Evolutionary conservation across 2,888 invertebrate species (phyloP).

Genomic region (Trichopria drosophilae): DNA sequence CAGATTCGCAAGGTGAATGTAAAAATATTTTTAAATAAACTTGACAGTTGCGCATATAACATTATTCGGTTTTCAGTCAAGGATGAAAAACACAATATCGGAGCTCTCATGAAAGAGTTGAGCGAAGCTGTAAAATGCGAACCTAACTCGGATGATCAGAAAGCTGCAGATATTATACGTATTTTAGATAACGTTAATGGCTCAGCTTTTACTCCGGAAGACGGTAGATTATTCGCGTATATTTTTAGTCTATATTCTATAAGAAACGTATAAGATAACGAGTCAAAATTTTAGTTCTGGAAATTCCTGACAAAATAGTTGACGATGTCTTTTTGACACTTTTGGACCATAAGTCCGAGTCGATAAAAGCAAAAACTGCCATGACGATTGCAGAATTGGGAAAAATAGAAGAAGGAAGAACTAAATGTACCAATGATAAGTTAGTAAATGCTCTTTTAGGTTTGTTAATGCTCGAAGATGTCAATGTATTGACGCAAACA

Average conservation of each 20-base stretch:
- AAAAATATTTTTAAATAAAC: no score
- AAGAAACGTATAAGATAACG: no score
- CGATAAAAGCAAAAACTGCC: constrained; percentile 59
- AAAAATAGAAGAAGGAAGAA: constrained; percentile 76
- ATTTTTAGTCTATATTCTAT: no score
- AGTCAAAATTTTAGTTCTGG: no score
- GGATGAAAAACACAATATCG: constrained; percentile 40
- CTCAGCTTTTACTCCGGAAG: constrained; percentile 40
- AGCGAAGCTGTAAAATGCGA: constrained; percentile 35
- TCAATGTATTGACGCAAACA: constrained; percentile 70
- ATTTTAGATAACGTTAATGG: constrained; percentile 42
- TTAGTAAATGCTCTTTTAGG: constrained; percentile 65
- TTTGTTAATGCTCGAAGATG: constrained; percentile 59
- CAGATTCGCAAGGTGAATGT: no score
- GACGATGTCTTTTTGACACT: constrained; percentile 47
- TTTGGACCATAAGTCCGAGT: constrained; percentile 42
- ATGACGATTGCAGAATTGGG: constrained; percentile 81
- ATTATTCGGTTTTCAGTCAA: no score
- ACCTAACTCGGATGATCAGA: constrained; percentile 30
- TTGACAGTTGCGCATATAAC: no score
- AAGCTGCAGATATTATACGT: constrained; percentile 33
- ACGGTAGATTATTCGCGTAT: no score
- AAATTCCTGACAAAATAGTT: no score
- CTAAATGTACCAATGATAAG: constrained; percentile 67
- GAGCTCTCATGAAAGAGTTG: constrained; percentile 41